These are phyloP conservation scores for Melanogrammus aeglefinus DNA, from an alignment of 2,797 vertebrate species.

Conservation along the genomic window DNA sequence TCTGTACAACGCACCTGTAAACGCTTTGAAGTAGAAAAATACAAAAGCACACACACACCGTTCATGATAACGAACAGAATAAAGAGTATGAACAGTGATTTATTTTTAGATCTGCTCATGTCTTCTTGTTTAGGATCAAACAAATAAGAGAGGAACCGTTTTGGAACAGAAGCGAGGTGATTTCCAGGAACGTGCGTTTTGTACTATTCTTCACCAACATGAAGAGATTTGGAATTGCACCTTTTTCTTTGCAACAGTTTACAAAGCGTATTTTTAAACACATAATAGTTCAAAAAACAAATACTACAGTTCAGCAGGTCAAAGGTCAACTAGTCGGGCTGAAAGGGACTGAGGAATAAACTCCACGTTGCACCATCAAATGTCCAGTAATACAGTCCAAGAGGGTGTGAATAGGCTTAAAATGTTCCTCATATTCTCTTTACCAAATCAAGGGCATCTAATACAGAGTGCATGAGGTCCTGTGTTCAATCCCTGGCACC, in stretches of 20 bases:
- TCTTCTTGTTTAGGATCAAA: conserved; percentile 54
- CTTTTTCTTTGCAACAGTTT: conserved; percentile 23
- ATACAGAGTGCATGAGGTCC: background rate
- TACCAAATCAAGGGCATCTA: background rate
- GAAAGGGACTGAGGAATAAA: conserved; percentile 23
- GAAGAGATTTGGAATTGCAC: conserved; percentile 52
- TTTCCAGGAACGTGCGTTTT: background rate
- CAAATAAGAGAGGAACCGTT: conserved; percentile 20
- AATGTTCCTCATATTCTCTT: conserved; percentile 12
- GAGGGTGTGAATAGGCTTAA: conserved; percentile 16
- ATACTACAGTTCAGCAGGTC: conserved; percentile 22
- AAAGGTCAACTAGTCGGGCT: conserved; percentile 5
- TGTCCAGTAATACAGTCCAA: conserved; percentile 44
- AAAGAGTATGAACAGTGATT: conserved; percentile 10
- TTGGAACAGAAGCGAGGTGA: conserved; percentile 36
- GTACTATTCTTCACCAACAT: conserved; percentile 1
- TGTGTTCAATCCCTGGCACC: background rate
- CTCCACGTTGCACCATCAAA: conserved; percentile 52
- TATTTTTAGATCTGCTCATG: conserved; percentile 33
- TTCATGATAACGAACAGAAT: conserved; percentile 24
- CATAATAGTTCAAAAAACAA: conserved; percentile 20
- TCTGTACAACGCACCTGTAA: conserved; percentile 59
- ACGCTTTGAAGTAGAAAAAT: conserved; percentile 69
- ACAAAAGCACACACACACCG: conserved; percentile 25
- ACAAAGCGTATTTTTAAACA: conserved; percentile 16